These are phyloP conservation scores for Escarpia spicata DNA, from an alignment of 2,888 invertebrate species.

Conservation along the genomic window DNA sequence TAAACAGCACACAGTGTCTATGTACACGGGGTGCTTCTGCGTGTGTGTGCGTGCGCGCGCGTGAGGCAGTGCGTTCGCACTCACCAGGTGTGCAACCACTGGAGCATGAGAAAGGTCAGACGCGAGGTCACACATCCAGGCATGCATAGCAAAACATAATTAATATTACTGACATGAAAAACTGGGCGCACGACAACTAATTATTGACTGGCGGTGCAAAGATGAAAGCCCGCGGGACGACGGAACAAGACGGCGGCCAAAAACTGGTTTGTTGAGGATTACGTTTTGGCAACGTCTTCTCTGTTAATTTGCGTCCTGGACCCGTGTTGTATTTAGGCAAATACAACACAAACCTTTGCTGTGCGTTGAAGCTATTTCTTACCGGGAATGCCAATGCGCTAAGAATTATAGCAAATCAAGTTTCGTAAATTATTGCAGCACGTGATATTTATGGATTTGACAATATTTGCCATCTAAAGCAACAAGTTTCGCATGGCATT, in stretches of 20 bases:
- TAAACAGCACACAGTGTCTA: too few relatives aligned
- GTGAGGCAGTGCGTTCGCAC: neutral
- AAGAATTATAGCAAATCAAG: neutral
- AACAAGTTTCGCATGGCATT: too few relatives aligned
- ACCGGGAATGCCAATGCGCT: too few relatives aligned
- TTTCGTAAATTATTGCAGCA: neutral
- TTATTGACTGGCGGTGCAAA: neutral
- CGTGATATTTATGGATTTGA: neutral
- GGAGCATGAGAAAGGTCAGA: neutral
- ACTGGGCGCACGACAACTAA: neutral
- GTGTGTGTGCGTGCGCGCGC: neutral
- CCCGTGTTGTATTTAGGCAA: neutral
- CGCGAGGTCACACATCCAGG: neutral
- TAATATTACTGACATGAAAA: neutral
- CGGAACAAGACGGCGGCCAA: neutral
- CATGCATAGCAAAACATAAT: conserved; percentile 5
- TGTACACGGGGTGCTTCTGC: neutral
- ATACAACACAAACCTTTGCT: neutral
- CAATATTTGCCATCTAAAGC: too few relatives aligned
- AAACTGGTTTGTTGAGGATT: neutral
- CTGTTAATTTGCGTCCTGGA: neutral
- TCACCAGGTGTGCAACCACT: neutral
- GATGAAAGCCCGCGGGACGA: neutral
- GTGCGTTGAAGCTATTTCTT: neutral
- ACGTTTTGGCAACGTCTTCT: neutral